These are phyloP conservation scores for Brachyistius frenatus DNA, from an alignment of 2,113 vertebrate species.

Conservation along the genomic window DNA sequence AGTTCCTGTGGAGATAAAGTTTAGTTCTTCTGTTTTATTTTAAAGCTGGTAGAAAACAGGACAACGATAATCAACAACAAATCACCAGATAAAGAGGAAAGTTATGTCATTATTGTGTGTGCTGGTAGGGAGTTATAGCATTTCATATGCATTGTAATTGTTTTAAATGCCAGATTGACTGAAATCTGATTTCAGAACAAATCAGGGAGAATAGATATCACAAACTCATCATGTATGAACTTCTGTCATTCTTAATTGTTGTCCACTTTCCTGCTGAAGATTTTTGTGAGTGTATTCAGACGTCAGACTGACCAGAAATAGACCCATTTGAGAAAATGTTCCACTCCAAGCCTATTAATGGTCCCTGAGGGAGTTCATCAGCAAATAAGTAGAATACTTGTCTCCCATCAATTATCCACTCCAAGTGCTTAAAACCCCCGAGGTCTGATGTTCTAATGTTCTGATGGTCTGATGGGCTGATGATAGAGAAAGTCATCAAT, in stretches of 20 bases:
- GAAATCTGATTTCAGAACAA: background rate
- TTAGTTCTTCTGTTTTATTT: background rate
- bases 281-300: conserved; percentile 18
- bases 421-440: conserved; percentile 22
- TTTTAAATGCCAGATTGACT: conserved; percentile 12
- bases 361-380: conserved; percentile 57
- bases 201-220: background rate
- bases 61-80: background rate
- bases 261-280: conserved; percentile 6
- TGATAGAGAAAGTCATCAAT: conserved; percentile 30
- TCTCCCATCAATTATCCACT: conserved; percentile 52
- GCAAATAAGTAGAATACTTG: conserved; percentile 46
- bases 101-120: background rate
- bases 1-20: background rate
- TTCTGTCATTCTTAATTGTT: conserved; percentile 7
- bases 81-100: background rate
- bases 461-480: background rate
- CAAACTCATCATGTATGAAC: conserved; percentile 9
- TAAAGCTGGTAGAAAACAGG: background rate
- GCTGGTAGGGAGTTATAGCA: background rate
- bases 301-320: conserved; percentile 50
- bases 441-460: background rate
- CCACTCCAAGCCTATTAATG: conserved; percentile 16
- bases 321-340: conserved; percentile 35
- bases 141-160: background rate